Conservation (phyloP, 2,888 invertebrate genomes). For the Bombylius discolor region DNA sequence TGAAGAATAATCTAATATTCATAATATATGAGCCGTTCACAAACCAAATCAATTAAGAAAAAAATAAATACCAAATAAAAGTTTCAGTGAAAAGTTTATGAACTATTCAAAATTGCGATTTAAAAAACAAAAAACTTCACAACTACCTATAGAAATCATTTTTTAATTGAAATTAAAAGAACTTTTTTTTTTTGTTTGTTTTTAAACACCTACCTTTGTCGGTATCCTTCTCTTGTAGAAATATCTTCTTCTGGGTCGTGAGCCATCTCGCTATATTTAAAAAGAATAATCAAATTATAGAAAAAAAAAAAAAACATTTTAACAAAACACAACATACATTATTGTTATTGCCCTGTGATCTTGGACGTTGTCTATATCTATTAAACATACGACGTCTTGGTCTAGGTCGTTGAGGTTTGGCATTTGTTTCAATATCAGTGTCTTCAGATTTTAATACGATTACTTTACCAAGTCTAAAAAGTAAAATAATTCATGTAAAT, state of each 20-base stretch:
- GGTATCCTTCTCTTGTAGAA: slow-evolving; percentile 17
- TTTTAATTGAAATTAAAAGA: no score
- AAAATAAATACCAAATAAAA: no score
- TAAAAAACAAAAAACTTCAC: no score
- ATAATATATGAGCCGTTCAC: no score
- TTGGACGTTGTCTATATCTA: slow-evolving; percentile 18
- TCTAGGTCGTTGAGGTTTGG: slow-evolving; percentile 31
- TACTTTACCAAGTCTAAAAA: slow-evolving; percentile 43
- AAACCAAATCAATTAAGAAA: no score
- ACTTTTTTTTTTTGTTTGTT: no score
- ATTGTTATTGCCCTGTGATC: slow-evolving; percentile 27
- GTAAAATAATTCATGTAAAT: not conserved
- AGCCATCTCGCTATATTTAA: slow-evolving; percentile 9
- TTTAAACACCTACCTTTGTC: slow-evolving; percentile 23
- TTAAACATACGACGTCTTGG: slow-evolving; percentile 35
- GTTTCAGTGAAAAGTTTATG: no score
- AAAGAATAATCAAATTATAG: not conserved
- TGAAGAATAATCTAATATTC: no score
- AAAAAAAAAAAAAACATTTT: not conserved
- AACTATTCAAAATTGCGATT: no score
- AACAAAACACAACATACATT: slow-evolving; percentile 17
- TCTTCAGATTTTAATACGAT: slow-evolving; percentile 54
- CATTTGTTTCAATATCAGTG: slow-evolving; percentile 52
- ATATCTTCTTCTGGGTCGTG: slow-evolving; percentile 4
- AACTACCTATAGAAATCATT: no score